A percentile compares a stretch with the other conserved stretches of the same genome.
Evolutionary conservation across 2,888 invertebrate species (phyloP).

Genomic region (Exocentrus adspersus): DNA sequence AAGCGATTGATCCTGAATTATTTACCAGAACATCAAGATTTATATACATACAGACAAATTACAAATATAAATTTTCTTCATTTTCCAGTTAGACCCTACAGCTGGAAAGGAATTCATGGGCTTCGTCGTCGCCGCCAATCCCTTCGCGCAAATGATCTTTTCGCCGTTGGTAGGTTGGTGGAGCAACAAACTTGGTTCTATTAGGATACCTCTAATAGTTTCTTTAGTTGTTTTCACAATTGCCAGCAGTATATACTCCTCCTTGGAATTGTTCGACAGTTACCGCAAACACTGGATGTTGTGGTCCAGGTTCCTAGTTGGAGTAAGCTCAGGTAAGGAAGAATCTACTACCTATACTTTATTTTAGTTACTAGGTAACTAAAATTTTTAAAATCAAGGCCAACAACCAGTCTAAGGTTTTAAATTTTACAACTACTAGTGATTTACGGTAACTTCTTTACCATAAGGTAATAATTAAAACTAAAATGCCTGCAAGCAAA

Average conservation of each 20-base stretch:
- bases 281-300: constrained; percentile 79
- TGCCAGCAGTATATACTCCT: constrained; percentile 79
- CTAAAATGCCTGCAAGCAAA: too few species aligned
- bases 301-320: constrained; percentile 80
- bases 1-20: too few species aligned
- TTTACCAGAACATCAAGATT: too few species aligned
- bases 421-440: too few species aligned
- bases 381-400: too few species aligned
- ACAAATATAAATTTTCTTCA: too few species aligned
- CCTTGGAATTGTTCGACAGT: constrained; percentile 74
- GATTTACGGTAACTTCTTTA: too few species aligned
- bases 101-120: constrained; percentile 87
- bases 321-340: constrained; percentile 79
- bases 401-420: too few species aligned
- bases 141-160: constrained; percentile 86
- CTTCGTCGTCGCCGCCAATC: constrained; percentile 85
- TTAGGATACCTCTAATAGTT: constrained; percentile 76
- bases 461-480: too few species aligned
- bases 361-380: too few species aligned
- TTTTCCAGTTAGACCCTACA: constrained; percentile 76
- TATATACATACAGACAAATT: too few species aligned
- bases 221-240: constrained; percentile 77
- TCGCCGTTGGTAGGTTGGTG: constrained; percentile 87
- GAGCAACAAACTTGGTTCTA: constrained; percentile 79
- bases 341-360: too few species aligned